Percentiles rank a stretch among this genome's conserved stretches.
Conservation (phyloP, 2,888 invertebrate genomes). For the Branchipolynoe longqiensis region DNA sequence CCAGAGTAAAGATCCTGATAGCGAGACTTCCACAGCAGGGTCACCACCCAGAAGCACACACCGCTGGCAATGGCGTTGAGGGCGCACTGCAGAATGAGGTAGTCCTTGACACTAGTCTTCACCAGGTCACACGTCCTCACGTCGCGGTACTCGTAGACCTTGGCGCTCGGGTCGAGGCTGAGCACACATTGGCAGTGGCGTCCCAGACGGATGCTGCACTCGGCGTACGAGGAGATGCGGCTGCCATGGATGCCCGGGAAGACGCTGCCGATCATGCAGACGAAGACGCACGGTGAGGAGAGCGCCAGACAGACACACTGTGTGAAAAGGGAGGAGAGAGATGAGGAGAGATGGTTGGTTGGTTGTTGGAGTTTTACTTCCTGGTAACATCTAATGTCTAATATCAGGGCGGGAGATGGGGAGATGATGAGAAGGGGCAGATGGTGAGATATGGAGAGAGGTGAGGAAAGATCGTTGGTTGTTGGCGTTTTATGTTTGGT, state of each 20-base stretch:
- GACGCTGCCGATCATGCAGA: constrained; percentile 65
- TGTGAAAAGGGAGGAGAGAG: background rate
- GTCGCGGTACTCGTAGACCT: constrained; percentile 57
- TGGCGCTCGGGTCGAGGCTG: constrained; percentile 37
- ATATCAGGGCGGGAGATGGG: too few relatives aligned
- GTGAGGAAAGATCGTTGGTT: too few relatives aligned
- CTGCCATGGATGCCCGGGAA: constrained; percentile 65
- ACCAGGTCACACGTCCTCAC: constrained; percentile 60
- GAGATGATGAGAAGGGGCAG: too few relatives aligned
- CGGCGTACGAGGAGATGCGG: constrained; percentile 60
- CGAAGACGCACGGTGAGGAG: constrained; percentile 62
- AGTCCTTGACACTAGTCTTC: constrained; percentile 64
- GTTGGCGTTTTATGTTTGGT: too few relatives aligned
- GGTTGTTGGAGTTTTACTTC: too few relatives aligned
- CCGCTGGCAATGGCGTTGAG: constrained; percentile 64
- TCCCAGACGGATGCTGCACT: constrained; percentile 19
- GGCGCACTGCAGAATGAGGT: constrained; percentile 64
- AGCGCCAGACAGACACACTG: constrained; percentile 62
- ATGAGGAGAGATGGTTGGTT: too few relatives aligned
- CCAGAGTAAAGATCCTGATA: constrained; percentile 63
- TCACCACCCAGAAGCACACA: constrained; percentile 65
- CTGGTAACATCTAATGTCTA: too few relatives aligned
- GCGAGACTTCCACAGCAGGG: constrained; percentile 63
- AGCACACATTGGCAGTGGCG: constrained; percentile 51
- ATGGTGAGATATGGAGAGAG: too few relatives aligned